Base-by-base conservation (phyloP, 2,888 invertebrate species). In the Brachyptera risi region DNA sequence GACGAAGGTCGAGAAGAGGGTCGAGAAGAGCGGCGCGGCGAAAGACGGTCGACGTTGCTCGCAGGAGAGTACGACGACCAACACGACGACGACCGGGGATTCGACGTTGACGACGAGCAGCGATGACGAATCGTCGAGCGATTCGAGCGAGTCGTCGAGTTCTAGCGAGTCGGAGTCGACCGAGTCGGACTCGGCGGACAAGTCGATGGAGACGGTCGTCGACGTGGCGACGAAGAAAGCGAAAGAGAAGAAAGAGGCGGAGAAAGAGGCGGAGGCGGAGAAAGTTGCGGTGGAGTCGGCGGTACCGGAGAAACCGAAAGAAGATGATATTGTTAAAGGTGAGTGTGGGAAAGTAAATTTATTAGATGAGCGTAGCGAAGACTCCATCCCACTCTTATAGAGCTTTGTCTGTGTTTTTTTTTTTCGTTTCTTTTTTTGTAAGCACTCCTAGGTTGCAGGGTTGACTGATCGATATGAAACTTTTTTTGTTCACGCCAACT, bases 81-180 rank as follows among this genome's bases (percentile, higher is more conserved):
- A 42, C 19, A 64, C 63, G 13, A 60, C 65, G 1, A 62, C 57
- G 17, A 59, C 60, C 1, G 58, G 51, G 4, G 31, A 51, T 13
- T 51, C 54, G 23, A 54, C 54, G 15, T 17, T 37, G 37, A 54
- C 21, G 7, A 61, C 61, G 17, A 63, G 59, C 35, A 63, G 61
- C 54, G 61, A 63, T 35, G 63, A 56, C 21, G 62, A 63, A 35
- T 65, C 65, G 1, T 63, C 65, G n/a, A 61, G 61, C 35, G 62
- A 62, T 40, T 60, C 62, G 24, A 60, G 59, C 50, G 61, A 61
- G 40, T 60, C 54, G 37, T 19, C 54, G 11, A 54, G 17, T 7
- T 54, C 60, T 1, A 61, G 61, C 47, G 63, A 61, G 15, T 58
- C 60, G 19, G 60, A 56, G 9, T 60, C 62, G 19, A 58, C 60